Base-by-base conservation (phyloP, 2,113 vertebrate genomes). In the Carassius gibelio region DNA sequence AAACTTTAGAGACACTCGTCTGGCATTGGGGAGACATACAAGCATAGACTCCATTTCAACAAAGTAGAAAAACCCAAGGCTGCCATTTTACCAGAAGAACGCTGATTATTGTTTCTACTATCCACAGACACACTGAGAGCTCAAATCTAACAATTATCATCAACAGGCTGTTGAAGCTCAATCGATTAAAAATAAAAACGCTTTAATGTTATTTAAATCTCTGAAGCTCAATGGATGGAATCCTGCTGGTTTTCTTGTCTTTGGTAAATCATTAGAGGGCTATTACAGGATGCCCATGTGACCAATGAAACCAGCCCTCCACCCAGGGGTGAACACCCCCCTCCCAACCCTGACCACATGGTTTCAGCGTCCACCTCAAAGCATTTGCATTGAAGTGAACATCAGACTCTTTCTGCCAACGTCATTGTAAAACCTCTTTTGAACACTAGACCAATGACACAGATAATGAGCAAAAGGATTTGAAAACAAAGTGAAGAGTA, bases 41-140 rank as follows among this genome's bases (percentile, higher is more conserved):
- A 68, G 38, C 62, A 81, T 19, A 9, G 79, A 81, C 61, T 68
- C 62, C 42, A 81, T 81, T 68, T 81, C 42, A 81, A 81, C 42
- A 68, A 50, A 68, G 15, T 3, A 26, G 62, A 13, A 34, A 81
- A 45, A 68, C 3, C 9, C 42, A 52, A 52, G 62, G 62, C 61
- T 81, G 79, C 79, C 79, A 81, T 81, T 81, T 81, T 81, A 68
- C 13, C 62, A 81, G 61, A 50, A 66, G 19, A 68, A 69, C 14
- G 10, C 23, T 52, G 62, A 64, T 82, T 85, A 92, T 90, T 93
- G 88, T 85, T 90, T 90, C 90, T 91, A 90, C 91, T 92, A 83
- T 81, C 38, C 45, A 52, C 8, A 68, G 5, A 68, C 14, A 6
- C 21, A n/a, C 30, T 15, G 10, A 62, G 14, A 14, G 10, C 34